Conservation (phyloP, 2,888 invertebrate species). For the Oscheius sp. region DNA sequence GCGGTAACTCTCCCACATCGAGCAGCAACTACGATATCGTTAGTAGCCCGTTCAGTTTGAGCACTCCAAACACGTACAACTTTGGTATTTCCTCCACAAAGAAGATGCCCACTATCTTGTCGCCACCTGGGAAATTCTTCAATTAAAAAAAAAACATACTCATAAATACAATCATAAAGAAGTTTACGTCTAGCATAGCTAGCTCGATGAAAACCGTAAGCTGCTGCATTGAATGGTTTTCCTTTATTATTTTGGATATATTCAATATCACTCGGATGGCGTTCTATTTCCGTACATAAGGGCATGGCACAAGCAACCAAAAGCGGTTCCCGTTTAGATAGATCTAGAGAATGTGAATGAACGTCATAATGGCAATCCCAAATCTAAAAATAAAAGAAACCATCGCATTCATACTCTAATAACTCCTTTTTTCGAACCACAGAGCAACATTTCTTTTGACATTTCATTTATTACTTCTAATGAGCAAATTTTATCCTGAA, state of each 20-base stretch:
- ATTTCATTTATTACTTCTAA: constrained; percentile 61
- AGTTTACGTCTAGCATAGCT: background rate
- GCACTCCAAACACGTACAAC: constrained; percentile 66
- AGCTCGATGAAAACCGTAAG: background rate
- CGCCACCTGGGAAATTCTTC: constrained; percentile 59
- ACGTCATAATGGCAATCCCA: constrained; percentile 63
- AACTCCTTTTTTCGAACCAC: constrained; percentile 56
- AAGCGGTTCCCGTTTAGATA: background rate
- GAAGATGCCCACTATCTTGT: constrained; percentile 57
- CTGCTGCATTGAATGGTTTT: background rate
- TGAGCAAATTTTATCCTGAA: constrained; percentile 55
- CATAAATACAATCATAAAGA: constrained; percentile 8
- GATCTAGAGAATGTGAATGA: constrained; percentile 50
- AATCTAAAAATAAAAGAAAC: constrained; percentile 35
- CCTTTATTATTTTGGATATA: background rate
- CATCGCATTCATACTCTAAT: constrained; percentile 23
- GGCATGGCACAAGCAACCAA: constrained; percentile 58
- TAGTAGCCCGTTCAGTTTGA: constrained; percentile 55
- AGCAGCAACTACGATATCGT: constrained; percentile 49
- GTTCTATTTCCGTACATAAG: constrained; percentile 22
- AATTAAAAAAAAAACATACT: constrained; percentile 1
- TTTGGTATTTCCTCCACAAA: constrained; percentile 60
- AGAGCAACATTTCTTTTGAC: constrained; percentile 63
- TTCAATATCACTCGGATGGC: background rate
- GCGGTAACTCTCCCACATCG: constrained; percentile 37